Base-by-base conservation (phyloP, 2,113 vertebrate species). In the Neomonachus schauinslandi region DNA sequence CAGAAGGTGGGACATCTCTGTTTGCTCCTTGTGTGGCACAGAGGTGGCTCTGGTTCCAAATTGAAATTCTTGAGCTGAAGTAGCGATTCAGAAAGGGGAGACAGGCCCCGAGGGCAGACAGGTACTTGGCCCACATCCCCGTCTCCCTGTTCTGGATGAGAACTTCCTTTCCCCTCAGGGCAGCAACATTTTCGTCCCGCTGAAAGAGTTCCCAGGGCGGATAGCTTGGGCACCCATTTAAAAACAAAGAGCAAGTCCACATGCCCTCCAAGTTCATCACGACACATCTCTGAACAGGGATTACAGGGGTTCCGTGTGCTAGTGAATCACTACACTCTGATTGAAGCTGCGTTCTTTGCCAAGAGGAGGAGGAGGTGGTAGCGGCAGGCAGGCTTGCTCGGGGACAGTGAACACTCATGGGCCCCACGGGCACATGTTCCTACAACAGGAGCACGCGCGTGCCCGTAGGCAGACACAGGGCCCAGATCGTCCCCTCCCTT, bases 381-480 rank as follows among this genome's bases (percentile, higher is more conserved):
- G 63, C 67, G 22, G 11, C 1, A 22, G 31, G 46, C 39, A 74
- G 81, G 55, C 63, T 90, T 1, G 2, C n/a, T n/a, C 0, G 0
- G 76, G 85, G 36, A 42, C 36, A 4, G 0, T 9, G 36, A 65
- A 65, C 12, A 39, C 39, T 33, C 33, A 0, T 13, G 22, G 53
- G 36, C 31, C 15, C 22, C 8, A 0, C 18, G 39, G 57, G 39
- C 81, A 72, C 36, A 0, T 8, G 4, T 7, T 46, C 2, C 2
- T 19, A 15, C 26, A 21, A 1, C 18, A 28, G 67, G 31, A 72
- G 39, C 39, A 49, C 22, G 12, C 46, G 2, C 0, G 0, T 28
- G 46, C 19, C 0, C 1, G 5, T 24, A 63, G 39, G 46, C 72
- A 71, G 39, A 36, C 67, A 4, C 39, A 0, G 2, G 1, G 1